These are phyloP conservation scores for Drosophila anomalata DNA, from an alignment of 2,888 invertebrate genomes.

Conservation along the genomic window DNA sequence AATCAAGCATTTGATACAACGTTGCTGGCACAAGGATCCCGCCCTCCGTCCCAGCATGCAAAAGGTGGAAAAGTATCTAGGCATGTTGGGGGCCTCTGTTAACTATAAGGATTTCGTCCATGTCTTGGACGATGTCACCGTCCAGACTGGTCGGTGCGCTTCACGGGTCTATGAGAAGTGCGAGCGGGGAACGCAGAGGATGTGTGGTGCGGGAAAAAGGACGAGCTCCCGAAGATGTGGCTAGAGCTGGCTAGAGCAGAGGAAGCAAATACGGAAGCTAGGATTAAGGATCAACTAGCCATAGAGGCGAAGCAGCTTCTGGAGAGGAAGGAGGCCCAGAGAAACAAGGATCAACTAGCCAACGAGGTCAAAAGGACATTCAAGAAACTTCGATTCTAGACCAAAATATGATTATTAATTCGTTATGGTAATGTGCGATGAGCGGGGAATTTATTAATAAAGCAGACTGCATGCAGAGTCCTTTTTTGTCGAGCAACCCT, in stretches of 20 bases:
- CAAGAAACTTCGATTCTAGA: conserved; percentile 14
- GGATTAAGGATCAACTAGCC: too few species aligned
- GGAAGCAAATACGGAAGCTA: too few species aligned
- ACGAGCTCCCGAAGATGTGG: conserved; percentile 1
- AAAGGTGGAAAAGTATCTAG: conserved; percentile 1
- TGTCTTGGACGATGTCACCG: conserved; percentile 3
- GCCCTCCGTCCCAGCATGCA: background rate
- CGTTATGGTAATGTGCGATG: conserved; percentile 30
- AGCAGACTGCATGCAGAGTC: conserved; percentile 43
- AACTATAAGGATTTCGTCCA: conserved; percentile 14
- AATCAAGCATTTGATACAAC: conserved; percentile 3
- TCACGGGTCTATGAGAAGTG: conserved; percentile 2
- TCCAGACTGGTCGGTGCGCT: background rate
- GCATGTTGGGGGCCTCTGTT: background rate
- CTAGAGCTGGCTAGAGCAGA: too few species aligned
- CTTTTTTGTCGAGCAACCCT: conserved; percentile 23
- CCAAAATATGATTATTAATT: conserved; percentile 35
- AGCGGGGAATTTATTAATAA: conserved; percentile 40
- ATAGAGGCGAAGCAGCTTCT: background rate
- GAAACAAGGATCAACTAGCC: background rate
- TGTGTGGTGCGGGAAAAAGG: background rate
- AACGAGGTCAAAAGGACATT: background rate
- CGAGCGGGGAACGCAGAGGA: conserved; percentile 13
- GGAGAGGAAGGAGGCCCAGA: background rate
- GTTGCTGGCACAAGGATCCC: conserved; percentile 5